Percentiles rank a stretch among this genome's conserved stretches.
Conservation (phyloP, 2,797 vertebrate species). For the Poeciliopsis infans region DNA sequence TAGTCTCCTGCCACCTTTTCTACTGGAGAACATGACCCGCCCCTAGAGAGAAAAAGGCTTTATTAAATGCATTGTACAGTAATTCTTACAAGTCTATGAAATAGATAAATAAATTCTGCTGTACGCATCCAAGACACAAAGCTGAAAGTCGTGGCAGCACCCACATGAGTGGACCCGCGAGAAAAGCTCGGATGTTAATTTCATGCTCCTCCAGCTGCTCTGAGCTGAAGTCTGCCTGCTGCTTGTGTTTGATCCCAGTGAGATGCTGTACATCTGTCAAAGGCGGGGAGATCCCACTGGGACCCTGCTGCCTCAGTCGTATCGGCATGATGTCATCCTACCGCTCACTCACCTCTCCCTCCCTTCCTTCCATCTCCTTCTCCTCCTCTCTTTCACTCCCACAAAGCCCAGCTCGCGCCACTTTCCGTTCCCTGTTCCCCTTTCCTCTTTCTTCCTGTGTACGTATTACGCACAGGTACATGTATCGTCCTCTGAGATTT, state of each 20-base stretch:
- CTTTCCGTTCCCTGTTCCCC: not conserved
- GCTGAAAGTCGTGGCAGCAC: constrained; percentile 26
- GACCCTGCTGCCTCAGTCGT: constrained; percentile 49
- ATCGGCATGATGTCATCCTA: constrained; percentile 65
- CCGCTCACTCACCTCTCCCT: constrained; percentile 21
- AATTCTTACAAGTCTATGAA: not conserved
- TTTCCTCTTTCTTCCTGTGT: not conserved
- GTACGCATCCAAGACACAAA: not conserved
- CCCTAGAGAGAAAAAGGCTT: not conserved
- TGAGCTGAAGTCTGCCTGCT: constrained; percentile 60
- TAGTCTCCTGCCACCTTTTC: not conserved
- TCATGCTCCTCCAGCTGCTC: constrained; percentile 63
- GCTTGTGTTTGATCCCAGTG: constrained; percentile 69
- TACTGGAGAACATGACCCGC: not conserved
- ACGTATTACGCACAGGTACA: constrained; percentile 7
- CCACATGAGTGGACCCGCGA: constrained; percentile 17
- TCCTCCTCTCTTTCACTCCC: constrained; percentile 13
- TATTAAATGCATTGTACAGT: constrained; percentile 2
- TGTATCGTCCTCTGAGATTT: constrained; percentile 6
- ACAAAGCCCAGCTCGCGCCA: constrained; percentile 12
- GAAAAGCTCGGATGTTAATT: constrained; percentile 59
- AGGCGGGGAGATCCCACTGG: constrained; percentile 63
- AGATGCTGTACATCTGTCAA: constrained; percentile 68
- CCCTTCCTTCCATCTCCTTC: not conserved
- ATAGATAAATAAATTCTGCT: not conserved